These are phyloP conservation scores for Steatornis caripensis DNA, from an alignment of 2,113 vertebrate species.

Conservation along the genomic window DNA sequence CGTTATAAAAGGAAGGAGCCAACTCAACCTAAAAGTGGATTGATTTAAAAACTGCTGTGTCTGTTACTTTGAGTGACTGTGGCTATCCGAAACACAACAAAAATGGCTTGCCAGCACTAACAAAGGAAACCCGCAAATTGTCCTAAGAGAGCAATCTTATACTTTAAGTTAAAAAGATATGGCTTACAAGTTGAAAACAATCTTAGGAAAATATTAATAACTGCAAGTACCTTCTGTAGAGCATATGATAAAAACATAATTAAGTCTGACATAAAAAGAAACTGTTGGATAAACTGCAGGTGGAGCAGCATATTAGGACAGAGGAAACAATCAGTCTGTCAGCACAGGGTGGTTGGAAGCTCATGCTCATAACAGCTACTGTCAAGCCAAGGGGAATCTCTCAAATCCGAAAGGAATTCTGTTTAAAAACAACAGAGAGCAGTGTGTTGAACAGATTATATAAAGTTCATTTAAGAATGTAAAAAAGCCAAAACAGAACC, in stretches of 20 bases:
- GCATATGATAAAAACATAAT: not conserved
- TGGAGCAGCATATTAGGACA: not conserved
- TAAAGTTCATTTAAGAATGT: not conserved
- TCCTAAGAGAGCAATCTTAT: not conserved
- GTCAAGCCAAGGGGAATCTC: not conserved
- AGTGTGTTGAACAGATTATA: not conserved
- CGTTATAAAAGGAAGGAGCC: not conserved
- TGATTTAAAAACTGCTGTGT: not conserved
- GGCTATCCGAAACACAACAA: rapidly evolving
- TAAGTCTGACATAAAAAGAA: not conserved
- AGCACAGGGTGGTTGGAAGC: not conserved
- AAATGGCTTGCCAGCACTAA: not conserved
- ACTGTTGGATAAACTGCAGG: not conserved
- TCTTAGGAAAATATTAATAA: not conserved
- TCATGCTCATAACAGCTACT: not conserved
- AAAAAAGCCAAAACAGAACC: not conserved
- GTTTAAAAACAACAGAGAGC: not conserved
- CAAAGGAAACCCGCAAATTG: not conserved
- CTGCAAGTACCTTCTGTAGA: not conserved
- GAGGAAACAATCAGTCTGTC: not conserved
- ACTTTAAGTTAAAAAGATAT: not conserved
- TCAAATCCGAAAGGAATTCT: not conserved
- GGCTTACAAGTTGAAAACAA: not conserved
- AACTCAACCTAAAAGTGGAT: not conserved
- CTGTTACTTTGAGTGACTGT: not conserved